Evolutionary conservation across 2,113 vertebrate genomes (phyloP), one percentile per base, ranked within the genome.

Genomic region (Chionomys nivalis): DNA sequence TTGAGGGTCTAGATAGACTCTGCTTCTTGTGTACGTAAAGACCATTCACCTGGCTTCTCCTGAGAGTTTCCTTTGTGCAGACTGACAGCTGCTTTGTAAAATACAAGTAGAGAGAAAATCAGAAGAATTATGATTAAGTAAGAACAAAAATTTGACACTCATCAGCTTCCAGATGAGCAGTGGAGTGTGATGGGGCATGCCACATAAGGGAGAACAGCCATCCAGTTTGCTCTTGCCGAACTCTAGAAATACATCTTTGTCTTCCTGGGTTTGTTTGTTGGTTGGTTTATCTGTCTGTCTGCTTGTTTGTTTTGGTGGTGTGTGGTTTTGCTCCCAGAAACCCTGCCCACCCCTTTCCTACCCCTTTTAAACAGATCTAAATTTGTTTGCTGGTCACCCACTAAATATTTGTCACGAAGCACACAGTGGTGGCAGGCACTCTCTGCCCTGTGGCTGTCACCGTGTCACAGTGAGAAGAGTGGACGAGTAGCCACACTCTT

Each of bases 211-310:
- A 73, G 87, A 79, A 61, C 65, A 90, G 78, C 36, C 24, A 39
- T 65, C 21, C 79, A 96, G 52, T 52, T 78, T 17, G 17, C 12
- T 93, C 39, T 93, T 90, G 63, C 24, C 78, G 82, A 66, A 95
- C 82, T 68, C 81, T 96, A 81, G 83, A 95, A 97, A 90, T 93
- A 26, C 3, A 77, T 76, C 49, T 96, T 93, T 89, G 78, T 87
- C 85, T 94, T 85, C 76, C 90, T 90, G 75, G n/a, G 36, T 72
- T 63, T 61, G 11, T 33, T 52, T 36, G 31, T 52, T 49, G 19
- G 19, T 58, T 58, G 58, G 19, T 21, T 58, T 58, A 58, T 58
- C 58, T 58, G 58, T 58, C 58, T 58, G 58, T 58, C 47, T 13
- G n/a, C 87, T 93, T 96, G 26, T 88, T 42, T 75, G 26, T 21